These are phyloP conservation scores for Phalera bucephala DNA, from an alignment of 2,888 invertebrate genomes.

Conservation along the genomic window DNA sequence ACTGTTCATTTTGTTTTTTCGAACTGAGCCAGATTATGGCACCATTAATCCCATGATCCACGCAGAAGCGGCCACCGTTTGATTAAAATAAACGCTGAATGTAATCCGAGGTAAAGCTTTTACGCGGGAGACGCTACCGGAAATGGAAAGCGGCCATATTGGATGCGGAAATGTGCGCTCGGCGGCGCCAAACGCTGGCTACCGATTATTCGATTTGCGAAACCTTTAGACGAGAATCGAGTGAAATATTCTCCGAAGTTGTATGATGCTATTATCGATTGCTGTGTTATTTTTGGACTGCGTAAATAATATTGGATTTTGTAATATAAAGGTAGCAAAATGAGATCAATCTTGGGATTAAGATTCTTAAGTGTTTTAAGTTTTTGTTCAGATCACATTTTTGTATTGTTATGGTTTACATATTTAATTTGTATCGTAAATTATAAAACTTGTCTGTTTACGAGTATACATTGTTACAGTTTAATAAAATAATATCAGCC, in stretches of 20 bases:
- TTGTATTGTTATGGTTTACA: too few relatives aligned
- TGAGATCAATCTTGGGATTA: too few relatives aligned
- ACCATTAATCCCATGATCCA: slow-evolving; percentile 33
- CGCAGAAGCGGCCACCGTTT: slow-evolving; percentile 32
- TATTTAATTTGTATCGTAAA: too few relatives aligned
- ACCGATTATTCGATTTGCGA: slow-evolving; percentile 36
- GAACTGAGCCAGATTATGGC: slow-evolving; percentile 25
- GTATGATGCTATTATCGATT: not conserved
- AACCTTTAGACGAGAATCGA: slow-evolving; percentile 21
- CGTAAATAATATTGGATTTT: too few relatives aligned
- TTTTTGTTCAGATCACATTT: too few relatives aligned
- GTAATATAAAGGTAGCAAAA: too few relatives aligned
- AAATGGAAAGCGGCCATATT: slow-evolving; percentile 79
- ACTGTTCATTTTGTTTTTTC: slow-evolving; percentile 24
- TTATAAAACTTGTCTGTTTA: too few relatives aligned
- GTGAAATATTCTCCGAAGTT: slow-evolving; percentile 21
- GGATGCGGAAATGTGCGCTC: slow-evolving; percentile 71
- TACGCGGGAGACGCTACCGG: slow-evolving; percentile 64
- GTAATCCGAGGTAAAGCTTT: slow-evolving; percentile 70
- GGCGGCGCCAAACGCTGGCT: slow-evolving; percentile 28
- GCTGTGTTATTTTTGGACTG: not conserved
- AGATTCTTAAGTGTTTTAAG: too few relatives aligned
- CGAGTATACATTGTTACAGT: too few relatives aligned
- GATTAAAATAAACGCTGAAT: slow-evolving; percentile 69
- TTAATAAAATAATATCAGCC: too few relatives aligned